Base-by-base conservation (phyloP, 2,888 invertebrate genomes). In the Platycheirus albimanus region DNA sequence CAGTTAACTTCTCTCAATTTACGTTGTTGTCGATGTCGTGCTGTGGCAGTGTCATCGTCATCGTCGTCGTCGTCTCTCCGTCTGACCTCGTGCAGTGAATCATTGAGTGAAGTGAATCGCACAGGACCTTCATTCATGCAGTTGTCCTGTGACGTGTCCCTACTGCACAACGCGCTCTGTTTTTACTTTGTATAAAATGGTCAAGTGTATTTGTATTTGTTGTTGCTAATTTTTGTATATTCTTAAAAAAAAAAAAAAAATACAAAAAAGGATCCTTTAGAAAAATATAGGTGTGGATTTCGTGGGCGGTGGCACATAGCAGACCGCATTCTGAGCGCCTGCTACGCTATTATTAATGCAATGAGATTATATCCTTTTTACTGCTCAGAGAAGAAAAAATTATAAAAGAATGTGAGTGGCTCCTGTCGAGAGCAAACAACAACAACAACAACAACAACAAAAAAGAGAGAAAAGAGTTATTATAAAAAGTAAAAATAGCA, bases 21-120 rank as follows among this genome's bases (percentile, higher is more conserved):
- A 66, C 52, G 20, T 52, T 28, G 45, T 33, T 43, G 45, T 64
- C 63, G 45, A 24, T 43, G 45, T 64, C 63, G 47, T 56, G 43
- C 47, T 69, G 20, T 19, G 30, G 17, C 56, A 38, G 19, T 17
- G 30, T 33, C 24, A 20, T 66, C 30, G 33, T 19, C 11, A 54
- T 28, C 8, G 61, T n/a, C 15, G 30, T 36, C 30, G 78, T 67
- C 72, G 76, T 71, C 70, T 81, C 71, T 71, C 28, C 67, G 81
- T 81, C 81, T 81, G 77, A 81, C 81, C 81, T 77, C 81, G 76
- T 72, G 77, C 77, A 77, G 77, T 81, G 81, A 81, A 81, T 81
- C 81, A 81, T 81, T 77, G 77, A 77, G 77, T 81, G 56, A 71
- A 81, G 81, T 81, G 77, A 81, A 81, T 77, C 49, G 76, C 77